phyloP scores from a whole-genome alignment of 30 jellyfish, hydroid and myxozoan species.

The Aurelia aurita region DNA sequence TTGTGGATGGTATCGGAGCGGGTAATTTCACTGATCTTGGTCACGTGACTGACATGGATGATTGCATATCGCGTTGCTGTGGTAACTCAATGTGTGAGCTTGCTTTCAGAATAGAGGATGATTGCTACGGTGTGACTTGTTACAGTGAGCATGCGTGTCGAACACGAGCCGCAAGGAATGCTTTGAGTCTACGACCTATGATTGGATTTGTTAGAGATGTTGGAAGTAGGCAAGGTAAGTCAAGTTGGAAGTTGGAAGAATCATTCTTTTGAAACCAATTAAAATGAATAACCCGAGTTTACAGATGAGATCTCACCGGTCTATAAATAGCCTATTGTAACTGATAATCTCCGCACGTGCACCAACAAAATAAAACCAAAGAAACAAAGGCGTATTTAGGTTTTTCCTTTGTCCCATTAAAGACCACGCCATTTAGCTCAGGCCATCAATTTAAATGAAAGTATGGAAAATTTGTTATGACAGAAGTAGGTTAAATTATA shows the following conservation, averaged over 20 bases:
- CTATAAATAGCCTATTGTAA: no score
- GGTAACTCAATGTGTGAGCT: conserved; percentile 78
- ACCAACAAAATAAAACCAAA: no score
- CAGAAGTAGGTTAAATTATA: no score
- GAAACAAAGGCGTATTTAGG: no score
- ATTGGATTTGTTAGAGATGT: conserved; percentile 82
- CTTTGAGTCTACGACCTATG: conserved; percentile 74
- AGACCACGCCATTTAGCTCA: no score
- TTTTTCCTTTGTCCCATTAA: no score
- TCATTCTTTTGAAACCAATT: background rate
- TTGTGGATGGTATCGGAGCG: conserved; percentile 90
- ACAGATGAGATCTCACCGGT: no score
- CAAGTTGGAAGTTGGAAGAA: no score
- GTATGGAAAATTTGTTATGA: no score
- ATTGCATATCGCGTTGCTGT: conserved; percentile 90
- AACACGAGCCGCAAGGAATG: conserved; percentile 91
- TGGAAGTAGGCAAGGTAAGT: conserved; percentile 66
- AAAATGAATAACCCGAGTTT: background rate
- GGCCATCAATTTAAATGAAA: no score
- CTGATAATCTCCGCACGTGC: no score
- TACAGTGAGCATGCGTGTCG: conserved; percentile 82
- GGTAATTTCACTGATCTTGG: conserved; percentile 97
- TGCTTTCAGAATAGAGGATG: conserved; percentile 91
- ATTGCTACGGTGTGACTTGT: conserved; percentile 95
- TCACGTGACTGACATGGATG: conserved; percentile 83